Evolutionary conservation across 2,797 vertebrate genomes (phyloP).

Genomic region (Notamacropus eugenii): DNA sequence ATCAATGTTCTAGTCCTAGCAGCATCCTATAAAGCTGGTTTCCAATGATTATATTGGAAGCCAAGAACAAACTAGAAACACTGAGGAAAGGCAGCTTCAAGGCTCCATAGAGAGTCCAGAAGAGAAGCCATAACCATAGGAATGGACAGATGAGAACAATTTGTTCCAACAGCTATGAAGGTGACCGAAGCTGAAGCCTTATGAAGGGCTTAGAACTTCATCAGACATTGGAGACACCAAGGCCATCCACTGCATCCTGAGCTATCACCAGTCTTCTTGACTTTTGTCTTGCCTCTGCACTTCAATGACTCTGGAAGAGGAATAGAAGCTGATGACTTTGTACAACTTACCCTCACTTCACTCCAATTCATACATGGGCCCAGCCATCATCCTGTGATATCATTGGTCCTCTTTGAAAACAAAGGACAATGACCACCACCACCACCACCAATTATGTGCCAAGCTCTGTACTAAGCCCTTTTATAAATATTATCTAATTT

Average conservation of each 20-base stretch:
- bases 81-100: background rate
- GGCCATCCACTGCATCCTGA: background rate
- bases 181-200: background rate
- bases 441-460: background rate
- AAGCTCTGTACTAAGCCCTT: background rate
- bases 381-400: no score
- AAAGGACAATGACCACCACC: no score
- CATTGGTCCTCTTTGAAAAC: background rate
- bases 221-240: background rate
- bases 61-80: background rate
- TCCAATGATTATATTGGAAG: background rate
- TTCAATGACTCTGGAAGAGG: background rate
- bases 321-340: background rate
- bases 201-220: background rate
- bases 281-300: background rate
- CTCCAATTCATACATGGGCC: no score
- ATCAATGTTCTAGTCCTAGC: background rate
- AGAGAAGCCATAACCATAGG: background rate
- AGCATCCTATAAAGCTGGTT: background rate
- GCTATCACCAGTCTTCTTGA: background rate
- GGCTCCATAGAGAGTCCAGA: background rate
- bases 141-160: background rate
- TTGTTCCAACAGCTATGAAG: background rate
- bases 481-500: background rate
- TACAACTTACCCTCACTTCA: background rate